Percentiles rank a stretch among this genome's conserved stretches.
phyloP scores from a whole-genome alignment of 2,797 vertebrate genomes.

The Champsocephalus gunnari region DNA sequence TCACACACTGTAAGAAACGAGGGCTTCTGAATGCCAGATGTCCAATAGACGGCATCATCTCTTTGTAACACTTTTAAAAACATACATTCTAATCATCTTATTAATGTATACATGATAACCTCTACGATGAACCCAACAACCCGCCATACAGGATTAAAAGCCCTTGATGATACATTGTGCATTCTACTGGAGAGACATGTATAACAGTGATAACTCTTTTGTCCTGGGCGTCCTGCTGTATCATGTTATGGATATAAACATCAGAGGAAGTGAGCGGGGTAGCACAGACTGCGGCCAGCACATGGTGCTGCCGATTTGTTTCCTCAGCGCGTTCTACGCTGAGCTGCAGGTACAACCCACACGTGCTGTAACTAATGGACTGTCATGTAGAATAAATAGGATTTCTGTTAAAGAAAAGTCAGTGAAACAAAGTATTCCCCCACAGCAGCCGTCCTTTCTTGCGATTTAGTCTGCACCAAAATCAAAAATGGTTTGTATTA shows the following conservation, averaged over 20 bases:
- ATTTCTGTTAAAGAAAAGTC: slow-evolving; percentile 23
- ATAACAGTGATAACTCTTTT: background rate
- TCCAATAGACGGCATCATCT: slow-evolving; percentile 17
- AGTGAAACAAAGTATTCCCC: slow-evolving; percentile 24
- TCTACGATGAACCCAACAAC: slow-evolving; percentile 3
- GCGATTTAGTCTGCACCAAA: slow-evolving; percentile 24
- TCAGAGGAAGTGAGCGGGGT: slow-evolving; percentile 13
- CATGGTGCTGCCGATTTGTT: background rate
- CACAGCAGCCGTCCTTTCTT: slow-evolving; percentile 41
- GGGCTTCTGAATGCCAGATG: slow-evolving; percentile 25
- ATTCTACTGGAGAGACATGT: slow-evolving; percentile 7
- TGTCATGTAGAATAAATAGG: slow-evolving; percentile 45
- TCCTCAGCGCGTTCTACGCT: slow-evolving; percentile 12
- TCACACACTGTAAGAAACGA: slow-evolving; percentile 6
- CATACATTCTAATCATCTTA: slow-evolving; percentile 1
- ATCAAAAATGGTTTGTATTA: slow-evolving; percentile 18
- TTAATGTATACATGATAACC: background rate
- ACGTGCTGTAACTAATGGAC: slow-evolving; percentile 16
- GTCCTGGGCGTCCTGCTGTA: slow-evolving; percentile 34
- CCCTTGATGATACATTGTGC: background rate
- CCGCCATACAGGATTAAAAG: background rate
- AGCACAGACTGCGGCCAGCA: slow-evolving; percentile 18
- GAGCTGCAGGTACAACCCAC: slow-evolving; percentile 23
- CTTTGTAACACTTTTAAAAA: slow-evolving; percentile 49
- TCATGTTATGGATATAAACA: slow-evolving; percentile 25